Percentiles rank a stretch among this genome's conserved stretches.
Evolutionary conservation across 2,113 vertebrate species (phyloP).

Genomic region (Microcebus ravelobensis): DNA sequence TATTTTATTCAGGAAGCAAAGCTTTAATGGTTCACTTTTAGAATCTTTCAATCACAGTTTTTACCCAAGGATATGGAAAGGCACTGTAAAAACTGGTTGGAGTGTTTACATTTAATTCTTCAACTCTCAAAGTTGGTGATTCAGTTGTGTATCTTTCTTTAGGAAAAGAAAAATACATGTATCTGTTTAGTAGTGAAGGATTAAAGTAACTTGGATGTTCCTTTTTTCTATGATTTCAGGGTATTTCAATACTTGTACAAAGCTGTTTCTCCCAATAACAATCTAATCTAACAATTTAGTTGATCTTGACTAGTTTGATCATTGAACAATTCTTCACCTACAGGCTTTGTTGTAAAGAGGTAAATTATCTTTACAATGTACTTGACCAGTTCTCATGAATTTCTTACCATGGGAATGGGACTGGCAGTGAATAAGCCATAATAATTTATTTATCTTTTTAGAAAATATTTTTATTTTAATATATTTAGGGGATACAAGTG

Average conservation of each 20-base stretch:
- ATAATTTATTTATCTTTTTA: neutral
- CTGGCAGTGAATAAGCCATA: neutral
- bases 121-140: neutral
- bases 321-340: neutral
- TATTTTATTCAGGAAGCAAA: conserved; percentile 22
- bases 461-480: too few relatives aligned
- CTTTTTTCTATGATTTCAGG: neutral
- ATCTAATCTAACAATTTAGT: neutral
- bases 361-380: neutral
- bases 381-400: neutral
- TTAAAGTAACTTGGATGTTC: neutral
- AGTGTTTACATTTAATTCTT: neutral
- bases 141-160: neutral
- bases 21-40: neutral
- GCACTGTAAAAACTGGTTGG: neutral
- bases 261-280: neutral
- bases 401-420: neutral
- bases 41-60: neutral
- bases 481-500: too few relatives aligned
- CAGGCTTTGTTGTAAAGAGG: neutral
- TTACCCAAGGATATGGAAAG: neutral
- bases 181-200: neutral
- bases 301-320: neutral
- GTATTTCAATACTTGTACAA: neutral
- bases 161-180: neutral